Conservation (phyloP, 2,797 vertebrate genomes). For the Tapirus indicus region DNA sequence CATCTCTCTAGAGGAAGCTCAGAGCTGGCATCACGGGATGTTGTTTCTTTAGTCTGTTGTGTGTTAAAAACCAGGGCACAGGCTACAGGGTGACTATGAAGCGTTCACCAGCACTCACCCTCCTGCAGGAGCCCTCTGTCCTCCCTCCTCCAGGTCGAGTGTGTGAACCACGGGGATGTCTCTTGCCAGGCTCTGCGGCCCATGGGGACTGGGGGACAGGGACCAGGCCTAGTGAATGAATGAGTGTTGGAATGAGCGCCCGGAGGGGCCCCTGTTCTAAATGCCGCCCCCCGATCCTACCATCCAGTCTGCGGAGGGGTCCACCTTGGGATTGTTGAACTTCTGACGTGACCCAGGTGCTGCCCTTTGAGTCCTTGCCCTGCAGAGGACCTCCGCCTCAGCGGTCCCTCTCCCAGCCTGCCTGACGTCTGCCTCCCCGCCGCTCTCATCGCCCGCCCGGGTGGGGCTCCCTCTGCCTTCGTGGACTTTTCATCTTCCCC, state of each 20-base stretch:
- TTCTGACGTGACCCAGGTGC: background rate
- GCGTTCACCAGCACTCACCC: background rate
- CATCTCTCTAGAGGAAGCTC: background rate
- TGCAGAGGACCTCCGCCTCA: background rate
- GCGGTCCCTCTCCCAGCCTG: background rate
- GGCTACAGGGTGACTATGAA: too few species aligned
- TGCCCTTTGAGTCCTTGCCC: background rate
- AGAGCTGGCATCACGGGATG: background rate
- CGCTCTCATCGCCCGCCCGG: too few species aligned
- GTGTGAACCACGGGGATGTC: background rate
- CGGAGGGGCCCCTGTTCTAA: background rate
- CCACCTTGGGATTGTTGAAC: background rate
- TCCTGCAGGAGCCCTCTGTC: background rate
- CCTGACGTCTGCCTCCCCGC: background rate
- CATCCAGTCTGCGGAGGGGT: background rate
- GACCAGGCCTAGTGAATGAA: background rate
- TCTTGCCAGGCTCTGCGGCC: background rate
- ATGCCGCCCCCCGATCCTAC: background rate
- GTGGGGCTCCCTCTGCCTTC: fast-evolving
- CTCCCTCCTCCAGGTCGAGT: background rate
- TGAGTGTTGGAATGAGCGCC: background rate
- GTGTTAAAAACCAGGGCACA: background rate
- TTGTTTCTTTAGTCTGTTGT: background rate
- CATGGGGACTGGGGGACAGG: background rate
- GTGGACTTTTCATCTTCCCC: too few species aligned